These are phyloP conservation scores for Champsocephalus esox DNA, from an alignment of 2,797 vertebrate genomes.

Conservation along the genomic window DNA sequence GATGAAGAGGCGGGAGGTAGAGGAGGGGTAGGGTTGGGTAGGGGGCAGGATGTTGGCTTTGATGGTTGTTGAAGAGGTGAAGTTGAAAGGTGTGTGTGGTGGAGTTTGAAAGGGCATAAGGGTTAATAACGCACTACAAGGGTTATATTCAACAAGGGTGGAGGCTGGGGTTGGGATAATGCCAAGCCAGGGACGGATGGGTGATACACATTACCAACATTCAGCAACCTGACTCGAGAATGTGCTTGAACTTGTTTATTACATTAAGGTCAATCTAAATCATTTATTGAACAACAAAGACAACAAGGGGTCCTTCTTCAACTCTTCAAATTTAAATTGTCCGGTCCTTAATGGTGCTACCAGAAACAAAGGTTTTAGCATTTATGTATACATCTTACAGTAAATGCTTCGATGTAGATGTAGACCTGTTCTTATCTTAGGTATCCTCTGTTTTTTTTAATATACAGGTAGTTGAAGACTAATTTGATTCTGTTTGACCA, in stretches of 20 bases:
- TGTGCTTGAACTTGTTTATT: background rate
- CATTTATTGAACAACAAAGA: too few relatives aligned
- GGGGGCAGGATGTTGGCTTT: constrained; percentile 39
- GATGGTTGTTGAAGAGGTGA: constrained; percentile 38
- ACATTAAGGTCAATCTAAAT: too few relatives aligned
- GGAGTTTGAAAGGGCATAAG: constrained; percentile 23
- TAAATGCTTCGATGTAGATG: too few relatives aligned
- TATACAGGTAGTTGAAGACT: background rate
- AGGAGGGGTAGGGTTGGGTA: constrained; percentile 5
- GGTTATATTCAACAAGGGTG: constrained; percentile 8
- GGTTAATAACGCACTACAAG: background rate
- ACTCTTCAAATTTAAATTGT: background rate
- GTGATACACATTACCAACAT: constrained; percentile 47
- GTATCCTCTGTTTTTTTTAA: background rate
- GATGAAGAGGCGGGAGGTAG: constrained; percentile 15
- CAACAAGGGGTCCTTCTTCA: too few relatives aligned
- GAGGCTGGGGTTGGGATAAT: background rate
- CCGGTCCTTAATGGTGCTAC: background rate
- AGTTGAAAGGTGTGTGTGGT: constrained; percentile 35
- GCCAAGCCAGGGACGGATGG: constrained; percentile 10
- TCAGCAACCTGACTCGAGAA: constrained; percentile 28
- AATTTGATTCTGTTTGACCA: background rate
- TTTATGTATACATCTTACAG: background rate
- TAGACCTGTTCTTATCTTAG: too few relatives aligned
- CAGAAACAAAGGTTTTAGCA: background rate